These are phyloP conservation scores for Catharus minimus DNA, from an alignment of 2,113 vertebrate species.

Conservation along the genomic window DNA sequence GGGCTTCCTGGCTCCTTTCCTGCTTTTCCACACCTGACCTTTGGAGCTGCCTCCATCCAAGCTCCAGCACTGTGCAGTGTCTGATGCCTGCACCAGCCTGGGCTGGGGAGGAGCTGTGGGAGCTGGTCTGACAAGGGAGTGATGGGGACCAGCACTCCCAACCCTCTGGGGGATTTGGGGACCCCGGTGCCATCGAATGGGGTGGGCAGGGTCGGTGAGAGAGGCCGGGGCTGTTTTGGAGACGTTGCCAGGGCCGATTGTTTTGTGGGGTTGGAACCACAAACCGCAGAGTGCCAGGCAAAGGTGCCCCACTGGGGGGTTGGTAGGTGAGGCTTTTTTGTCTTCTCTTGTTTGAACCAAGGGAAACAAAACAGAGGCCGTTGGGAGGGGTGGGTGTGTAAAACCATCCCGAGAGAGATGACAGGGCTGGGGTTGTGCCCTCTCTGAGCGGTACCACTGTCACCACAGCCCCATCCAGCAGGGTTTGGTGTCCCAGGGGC, in stretches of 20 bases:
- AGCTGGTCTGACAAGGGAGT: fast-evolving
- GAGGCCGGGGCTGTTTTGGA: slow-evolving; percentile 15
- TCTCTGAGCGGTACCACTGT: fast-evolving
- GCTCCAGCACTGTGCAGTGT: fast-evolving
- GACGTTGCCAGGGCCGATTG: not conserved
- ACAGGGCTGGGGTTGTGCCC: not conserved
- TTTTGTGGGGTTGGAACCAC: slow-evolving; percentile 55
- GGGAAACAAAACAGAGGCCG: slow-evolving; percentile 4
- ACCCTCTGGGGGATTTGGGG: fast-evolving
- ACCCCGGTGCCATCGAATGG: fast-evolving
- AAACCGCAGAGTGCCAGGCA: slow-evolving; percentile 10
- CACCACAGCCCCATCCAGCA: fast-evolving
- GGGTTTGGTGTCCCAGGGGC: not conserved
- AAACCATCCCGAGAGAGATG: not conserved
- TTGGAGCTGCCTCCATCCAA: not conserved
- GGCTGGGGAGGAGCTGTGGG: not conserved
- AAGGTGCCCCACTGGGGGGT: not conserved
- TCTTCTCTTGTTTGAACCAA: not conserved
- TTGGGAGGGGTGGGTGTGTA: slow-evolving; percentile 10
- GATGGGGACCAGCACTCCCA: not conserved
- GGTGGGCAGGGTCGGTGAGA: fast-evolving
- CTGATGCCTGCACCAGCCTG: not conserved
- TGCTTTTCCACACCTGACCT: not conserved
- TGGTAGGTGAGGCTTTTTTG: not conserved
- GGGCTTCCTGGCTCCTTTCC: not conserved